A percentile compares a stretch with the other conserved stretches of the same genome.
These are phyloP conservation scores for Dermatemys mawii DNA, from an alignment of 2,113 vertebrate genomes.

Conservation along the genomic window DNA sequence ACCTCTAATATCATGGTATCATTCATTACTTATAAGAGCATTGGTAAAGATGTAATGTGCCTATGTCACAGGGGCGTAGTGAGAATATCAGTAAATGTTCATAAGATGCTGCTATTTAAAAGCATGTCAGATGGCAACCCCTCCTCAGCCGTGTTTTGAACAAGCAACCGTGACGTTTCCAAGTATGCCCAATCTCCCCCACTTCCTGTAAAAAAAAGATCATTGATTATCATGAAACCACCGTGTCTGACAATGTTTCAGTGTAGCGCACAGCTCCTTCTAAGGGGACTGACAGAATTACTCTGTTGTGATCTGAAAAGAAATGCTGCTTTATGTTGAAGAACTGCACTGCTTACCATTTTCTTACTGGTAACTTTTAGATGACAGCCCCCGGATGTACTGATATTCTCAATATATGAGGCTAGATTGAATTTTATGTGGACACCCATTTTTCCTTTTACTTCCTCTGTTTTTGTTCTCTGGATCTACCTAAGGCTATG, in stretches of 20 bases:
- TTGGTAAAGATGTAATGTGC: not conserved
- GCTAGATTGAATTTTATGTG: fast-evolving
- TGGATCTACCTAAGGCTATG: not conserved
- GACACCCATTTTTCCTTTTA: not conserved
- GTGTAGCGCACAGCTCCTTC: not conserved
- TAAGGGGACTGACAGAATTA: not conserved
- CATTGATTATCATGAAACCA: not conserved
- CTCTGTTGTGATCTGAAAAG: not conserved
- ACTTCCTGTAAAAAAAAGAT: not conserved
- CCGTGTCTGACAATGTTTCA: not conserved
- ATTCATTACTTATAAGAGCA: not conserved
- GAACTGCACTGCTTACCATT: not conserved
- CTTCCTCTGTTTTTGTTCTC: not conserved
- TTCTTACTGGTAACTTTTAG: not conserved
- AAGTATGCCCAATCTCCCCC: not conserved
- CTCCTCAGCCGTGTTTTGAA: not conserved
- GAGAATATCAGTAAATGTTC: not conserved
- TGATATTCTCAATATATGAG: not conserved
- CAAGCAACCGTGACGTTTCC: not conserved
- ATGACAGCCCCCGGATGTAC: not conserved
- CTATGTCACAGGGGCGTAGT: not conserved
- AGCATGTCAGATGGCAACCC: not conserved
- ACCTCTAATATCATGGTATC: not conserved
- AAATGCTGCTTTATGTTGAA: fast-evolving
- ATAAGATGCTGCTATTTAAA: not conserved